Evolutionary conservation across 2,113 vertebrate species (phyloP).

Genomic region (Jaculus jaculus): DNA sequence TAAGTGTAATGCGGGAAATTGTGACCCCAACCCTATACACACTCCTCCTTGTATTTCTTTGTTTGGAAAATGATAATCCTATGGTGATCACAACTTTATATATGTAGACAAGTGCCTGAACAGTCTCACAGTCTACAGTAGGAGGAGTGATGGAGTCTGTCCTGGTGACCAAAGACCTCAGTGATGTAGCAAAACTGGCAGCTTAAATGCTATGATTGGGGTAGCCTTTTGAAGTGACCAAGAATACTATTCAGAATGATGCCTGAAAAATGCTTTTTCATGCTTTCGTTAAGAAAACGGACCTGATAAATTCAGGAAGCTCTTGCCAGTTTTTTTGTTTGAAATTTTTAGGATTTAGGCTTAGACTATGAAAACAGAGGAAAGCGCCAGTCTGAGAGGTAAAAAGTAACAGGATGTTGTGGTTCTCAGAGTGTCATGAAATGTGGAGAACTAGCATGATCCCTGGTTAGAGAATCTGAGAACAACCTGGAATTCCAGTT

Average conservation of each 20-base stretch:
- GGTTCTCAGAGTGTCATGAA: neutral
- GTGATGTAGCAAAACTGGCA: neutral
- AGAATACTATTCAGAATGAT: neutral
- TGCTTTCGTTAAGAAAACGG: neutral
- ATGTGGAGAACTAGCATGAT: neutral
- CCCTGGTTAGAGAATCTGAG: neutral
- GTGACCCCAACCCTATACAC: neutral
- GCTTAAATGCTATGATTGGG: neutral
- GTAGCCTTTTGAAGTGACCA: neutral
- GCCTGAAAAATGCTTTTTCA: neutral
- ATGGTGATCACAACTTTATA: neutral
- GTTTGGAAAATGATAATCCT: neutral
- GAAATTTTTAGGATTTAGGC: neutral
- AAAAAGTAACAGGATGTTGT: neutral
- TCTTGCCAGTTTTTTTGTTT: neutral
- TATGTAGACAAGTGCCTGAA: neutral
- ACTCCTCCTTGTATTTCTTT: neutral
- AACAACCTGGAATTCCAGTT: neutral
- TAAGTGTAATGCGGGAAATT: neutral
- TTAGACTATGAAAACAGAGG: conserved; percentile 3
- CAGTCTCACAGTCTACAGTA: neutral
- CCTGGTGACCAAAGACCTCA: neutral
- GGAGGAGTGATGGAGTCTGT: neutral
- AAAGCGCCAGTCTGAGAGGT: neutral
- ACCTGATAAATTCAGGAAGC: neutral